These are phyloP conservation scores for Lordiphosa mommai DNA, from an alignment of 1,140 invertebrate genomes.

Conservation along the genomic window DNA sequence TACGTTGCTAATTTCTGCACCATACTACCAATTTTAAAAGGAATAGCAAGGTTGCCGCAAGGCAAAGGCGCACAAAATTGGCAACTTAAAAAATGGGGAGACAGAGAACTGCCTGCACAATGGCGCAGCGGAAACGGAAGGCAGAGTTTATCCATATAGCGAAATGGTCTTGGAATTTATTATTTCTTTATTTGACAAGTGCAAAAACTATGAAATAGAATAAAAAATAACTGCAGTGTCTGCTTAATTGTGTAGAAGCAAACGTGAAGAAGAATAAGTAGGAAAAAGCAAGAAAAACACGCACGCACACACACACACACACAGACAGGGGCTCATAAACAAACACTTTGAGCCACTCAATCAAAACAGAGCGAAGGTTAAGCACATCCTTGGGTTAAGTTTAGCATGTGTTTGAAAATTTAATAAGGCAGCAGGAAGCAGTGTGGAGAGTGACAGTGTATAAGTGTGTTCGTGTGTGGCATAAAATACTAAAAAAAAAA, in stretches of 20 bases:
- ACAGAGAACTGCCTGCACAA: conserved; percentile 58
- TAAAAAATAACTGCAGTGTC: conserved; percentile 8
- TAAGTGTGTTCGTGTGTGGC: conserved; percentile 31
- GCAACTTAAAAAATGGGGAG: conserved; percentile 32
- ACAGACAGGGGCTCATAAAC: conserved; percentile 44
- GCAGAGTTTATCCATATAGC: conserved; percentile 50
- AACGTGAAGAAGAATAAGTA: conserved; percentile 20
- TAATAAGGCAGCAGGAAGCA: conserved; percentile 49
- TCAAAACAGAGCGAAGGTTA: conserved; percentile 75
- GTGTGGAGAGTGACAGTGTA: conserved; percentile 15
- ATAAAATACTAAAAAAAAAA: conserved; percentile 15
- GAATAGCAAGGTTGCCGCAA: too few relatives aligned
- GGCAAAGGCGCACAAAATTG: too few relatives aligned
- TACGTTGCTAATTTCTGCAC: too few relatives aligned
- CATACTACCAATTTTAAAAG: too few relatives aligned
- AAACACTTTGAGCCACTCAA: conserved; percentile 71
- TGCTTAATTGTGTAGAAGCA: conserved; percentile 40
- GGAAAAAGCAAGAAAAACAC: conserved; percentile 35
- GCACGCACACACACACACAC: conserved; percentile 6
- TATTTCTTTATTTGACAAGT: conserved; percentile 22
- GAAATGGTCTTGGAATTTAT: conserved; percentile 19
- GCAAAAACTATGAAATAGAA: background rate
- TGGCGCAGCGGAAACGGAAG: conserved; percentile 79
- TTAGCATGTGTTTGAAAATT: conserved; percentile 76
- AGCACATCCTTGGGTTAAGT: conserved; percentile 73